phyloP scores from a whole-genome alignment of 1,140 invertebrate species.

The Drosophila sucinea region DNA sequence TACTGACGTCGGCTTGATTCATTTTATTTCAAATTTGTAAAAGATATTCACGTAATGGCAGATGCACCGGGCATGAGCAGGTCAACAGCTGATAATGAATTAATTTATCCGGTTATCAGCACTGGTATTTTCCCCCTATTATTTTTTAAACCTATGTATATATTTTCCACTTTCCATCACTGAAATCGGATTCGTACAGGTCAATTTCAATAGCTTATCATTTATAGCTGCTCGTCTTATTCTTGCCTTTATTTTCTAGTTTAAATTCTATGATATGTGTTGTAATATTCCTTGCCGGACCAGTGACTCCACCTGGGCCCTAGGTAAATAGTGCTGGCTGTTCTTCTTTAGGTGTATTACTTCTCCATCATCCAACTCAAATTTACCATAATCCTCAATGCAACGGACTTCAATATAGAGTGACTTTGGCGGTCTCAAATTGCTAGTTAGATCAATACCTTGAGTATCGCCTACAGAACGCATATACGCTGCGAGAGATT shows the following conservation, averaged over 20 bases:
- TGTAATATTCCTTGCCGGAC: constrained; percentile 96
- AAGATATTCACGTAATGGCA: constrained; percentile 60
- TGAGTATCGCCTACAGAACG: constrained; percentile 91
- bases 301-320: constrained; percentile 94
- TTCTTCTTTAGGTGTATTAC: constrained; percentile 95
- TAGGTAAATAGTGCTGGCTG: constrained; percentile 94
- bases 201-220: background rate
- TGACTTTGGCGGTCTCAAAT: constrained; percentile 95
- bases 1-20: constrained; percentile 90
- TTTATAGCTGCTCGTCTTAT: background rate
- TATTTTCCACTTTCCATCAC: background rate
- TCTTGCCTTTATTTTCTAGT: background rate
- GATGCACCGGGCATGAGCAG: background rate
- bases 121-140: background rate
- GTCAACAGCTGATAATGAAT: constrained; percentile 42
- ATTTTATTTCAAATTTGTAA: constrained; percentile 82
- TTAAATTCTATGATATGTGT: constrained; percentile 84
- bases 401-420: constrained; percentile 96
- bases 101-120: constrained; percentile 17
- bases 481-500: constrained; percentile 95
- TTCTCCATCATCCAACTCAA: constrained; percentile 96
- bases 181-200: background rate
- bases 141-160: constrained; percentile 2
- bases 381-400: constrained; percentile 94
- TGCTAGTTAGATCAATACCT: constrained; percentile 93